Base-by-base conservation (phyloP, 2,797 vertebrate genomes). In the Semotilus atromaculatus region DNA sequence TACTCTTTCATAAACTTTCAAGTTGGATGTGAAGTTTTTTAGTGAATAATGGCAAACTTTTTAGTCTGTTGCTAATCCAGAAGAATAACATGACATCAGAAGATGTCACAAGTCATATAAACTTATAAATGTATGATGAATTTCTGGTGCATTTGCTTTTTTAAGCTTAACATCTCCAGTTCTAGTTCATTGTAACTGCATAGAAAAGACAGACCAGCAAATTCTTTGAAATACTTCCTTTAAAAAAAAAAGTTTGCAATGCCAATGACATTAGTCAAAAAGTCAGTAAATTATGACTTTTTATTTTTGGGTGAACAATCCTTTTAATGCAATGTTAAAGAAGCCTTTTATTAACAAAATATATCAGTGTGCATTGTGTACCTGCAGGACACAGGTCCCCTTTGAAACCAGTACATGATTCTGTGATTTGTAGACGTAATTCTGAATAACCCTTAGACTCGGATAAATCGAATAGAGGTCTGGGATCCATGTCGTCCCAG, bases 321-420 rank as follows among this genome's bases (percentile, higher is more conserved):
- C 11, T 34, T 58, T 76, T 55, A 31, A 55, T 55, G 3, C 23
- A 26, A 9, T 45, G 3, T 48, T 72, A 26, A 48, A 14, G 18
- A 48, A 14, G 26, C 19, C 16, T 21, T 36, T 53, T 16, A n/a
- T 26, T 38, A 26, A 38, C 13, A 45, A 38, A 43, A 79, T 29
- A 71, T 31, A 70, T 7, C n/a, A 62, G 38, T 80, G 89, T 86
- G 74, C 38, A 86, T 81, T 89, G 91, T 43, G 36, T 88, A 91
- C 96, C 95, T 89, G 48, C 84, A 23, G 95, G 95, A 89, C 95
- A 96, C 48, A 92, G 77, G 85, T 95, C 95, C 88, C 95, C 95
- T 91, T 67, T 94, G 90, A 95, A 95, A 86, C 88, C 87, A 85
- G 89, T 89, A 86, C 94, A 95, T 51, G 72, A 29, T 86, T 88